phyloP scores from a whole-genome alignment of 1,140 invertebrate species.

The Tetramorium simillimum region DNA sequence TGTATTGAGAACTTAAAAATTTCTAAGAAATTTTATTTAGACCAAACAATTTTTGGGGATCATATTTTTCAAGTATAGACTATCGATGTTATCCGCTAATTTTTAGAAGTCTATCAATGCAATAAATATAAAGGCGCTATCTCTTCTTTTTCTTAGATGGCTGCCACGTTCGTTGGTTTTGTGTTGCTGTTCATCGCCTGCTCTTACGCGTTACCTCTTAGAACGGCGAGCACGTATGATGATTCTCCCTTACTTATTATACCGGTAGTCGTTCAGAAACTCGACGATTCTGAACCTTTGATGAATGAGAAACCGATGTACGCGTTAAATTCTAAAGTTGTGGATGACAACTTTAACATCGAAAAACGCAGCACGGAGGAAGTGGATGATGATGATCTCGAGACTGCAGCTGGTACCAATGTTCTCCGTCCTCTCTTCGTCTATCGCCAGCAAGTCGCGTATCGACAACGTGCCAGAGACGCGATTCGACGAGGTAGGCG shows the following conservation, averaged over 20 bases:
- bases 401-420: conserved; percentile 82
- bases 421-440: conserved; percentile 83
- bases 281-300: neutral
- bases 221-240: neutral
- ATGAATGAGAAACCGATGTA: neutral
- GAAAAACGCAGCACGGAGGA: conserved; percentile 69
- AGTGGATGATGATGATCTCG: conserved; percentile 73
- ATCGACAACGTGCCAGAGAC: conserved; percentile 78
- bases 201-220: conserved; percentile 40
- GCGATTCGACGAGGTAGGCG: conserved; percentile 53
- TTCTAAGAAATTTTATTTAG: neutral
- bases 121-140: neutral
- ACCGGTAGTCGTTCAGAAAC: neutral
- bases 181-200: conserved; percentile 15
- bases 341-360: neutral
- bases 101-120: neutral
- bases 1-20: neutral
- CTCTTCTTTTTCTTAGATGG: conserved; percentile 20
- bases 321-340: conserved; percentile 1
- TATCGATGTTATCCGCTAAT: neutral
- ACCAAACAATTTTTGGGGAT: neutral
- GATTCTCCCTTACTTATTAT: neutral
- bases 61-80: neutral
- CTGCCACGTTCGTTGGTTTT: neutral
- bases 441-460: conserved; percentile 82